Conservation (phyloP, 1,140 invertebrate genomes). For the Amyelois transitella region DNA sequence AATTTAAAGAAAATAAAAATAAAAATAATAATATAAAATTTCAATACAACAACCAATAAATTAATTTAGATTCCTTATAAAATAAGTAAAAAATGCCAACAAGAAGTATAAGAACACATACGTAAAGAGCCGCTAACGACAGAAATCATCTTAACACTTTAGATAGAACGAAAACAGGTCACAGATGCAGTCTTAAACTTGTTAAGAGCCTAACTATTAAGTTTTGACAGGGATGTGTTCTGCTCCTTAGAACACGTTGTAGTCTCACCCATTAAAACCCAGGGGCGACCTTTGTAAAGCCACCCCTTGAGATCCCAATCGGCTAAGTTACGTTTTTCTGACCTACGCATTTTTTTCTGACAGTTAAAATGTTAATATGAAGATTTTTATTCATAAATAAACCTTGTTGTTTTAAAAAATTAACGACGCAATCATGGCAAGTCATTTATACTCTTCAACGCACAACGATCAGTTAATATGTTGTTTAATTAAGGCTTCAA, state of each 20-base stretch:
- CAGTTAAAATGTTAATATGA: too few relatives aligned
- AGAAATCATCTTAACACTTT: constrained; percentile 52
- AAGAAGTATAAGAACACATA: constrained; percentile 74
- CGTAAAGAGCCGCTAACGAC: constrained; percentile 40
- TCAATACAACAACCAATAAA: constrained; percentile 74
- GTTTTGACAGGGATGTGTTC: constrained; percentile 72
- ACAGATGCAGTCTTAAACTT: constrained; percentile 74
- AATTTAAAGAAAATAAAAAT: constrained; percentile 69
- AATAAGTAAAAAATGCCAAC: constrained; percentile 74
- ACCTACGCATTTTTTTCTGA: too few relatives aligned
- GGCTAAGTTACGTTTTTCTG: too few relatives aligned
- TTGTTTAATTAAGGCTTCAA: too few relatives aligned
- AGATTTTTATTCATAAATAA: too few relatives aligned
- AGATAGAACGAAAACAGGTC: constrained; percentile 71
- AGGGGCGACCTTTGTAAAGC: constrained; percentile 21
- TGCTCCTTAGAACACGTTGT: constrained; percentile 71
- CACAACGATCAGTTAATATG: too few relatives aligned
- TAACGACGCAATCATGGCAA: too few relatives aligned
- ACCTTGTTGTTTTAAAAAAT: too few relatives aligned
- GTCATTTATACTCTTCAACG: too few relatives aligned
- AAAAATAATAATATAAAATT: constrained; percentile 70
- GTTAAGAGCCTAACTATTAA: constrained; percentile 72
- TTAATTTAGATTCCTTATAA: constrained; percentile 74
- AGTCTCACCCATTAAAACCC: constrained; percentile 48
- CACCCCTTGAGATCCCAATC: constrained; percentile 59